Conservation (phyloP, 2,888 invertebrate genomes). For the Stictocephala bisonia region DNA sequence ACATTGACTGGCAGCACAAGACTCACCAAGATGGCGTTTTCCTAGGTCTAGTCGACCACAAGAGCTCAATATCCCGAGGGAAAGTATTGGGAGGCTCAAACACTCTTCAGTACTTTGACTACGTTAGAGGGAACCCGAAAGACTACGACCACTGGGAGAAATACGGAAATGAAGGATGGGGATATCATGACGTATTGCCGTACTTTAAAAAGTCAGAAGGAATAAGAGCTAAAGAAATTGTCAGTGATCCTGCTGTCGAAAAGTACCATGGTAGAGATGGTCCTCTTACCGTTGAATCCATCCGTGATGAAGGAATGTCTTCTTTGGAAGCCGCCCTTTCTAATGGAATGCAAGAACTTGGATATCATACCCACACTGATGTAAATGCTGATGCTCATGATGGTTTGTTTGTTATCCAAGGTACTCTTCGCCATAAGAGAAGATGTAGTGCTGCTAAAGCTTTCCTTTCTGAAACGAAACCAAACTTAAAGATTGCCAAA, state of each 20-base stretch:
- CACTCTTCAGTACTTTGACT: slow-evolving; percentile 32
- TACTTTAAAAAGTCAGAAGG: slow-evolving; percentile 36
- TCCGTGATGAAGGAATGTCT: slow-evolving; percentile 23
- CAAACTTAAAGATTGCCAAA: slow-evolving; percentile 23
- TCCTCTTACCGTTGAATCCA: slow-evolving; percentile 29
- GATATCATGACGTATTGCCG: slow-evolving; percentile 24
- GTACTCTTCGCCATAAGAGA: slow-evolving; percentile 24
- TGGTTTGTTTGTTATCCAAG: slow-evolving; percentile 26
- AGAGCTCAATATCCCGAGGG: slow-evolving; percentile 6
- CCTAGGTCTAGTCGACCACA: slow-evolving; percentile 74
- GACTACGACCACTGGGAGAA: slow-evolving; percentile 34
- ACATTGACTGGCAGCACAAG: slow-evolving; percentile 88
- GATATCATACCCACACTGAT: slow-evolving; percentile 33
- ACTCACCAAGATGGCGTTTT: slow-evolving; percentile 86
- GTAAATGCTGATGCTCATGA: slow-evolving; percentile 31
- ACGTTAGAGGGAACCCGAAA: slow-evolving; percentile 29
- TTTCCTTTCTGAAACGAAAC: slow-evolving; percentile 8
- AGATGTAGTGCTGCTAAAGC: slow-evolving; percentile 37
- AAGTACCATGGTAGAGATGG: slow-evolving; percentile 29
- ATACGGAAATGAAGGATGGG: slow-evolving; percentile 34
- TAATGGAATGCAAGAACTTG: not conserved
- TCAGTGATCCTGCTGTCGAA: slow-evolving; percentile 53
- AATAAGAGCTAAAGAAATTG: slow-evolving; percentile 27
- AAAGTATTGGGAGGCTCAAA: slow-evolving; percentile 30
- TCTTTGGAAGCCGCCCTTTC: slow-evolving; percentile 2